These are phyloP conservation scores for Trichomalopsis sarcophagae DNA, from an alignment of 1,140 invertebrate species.

Conservation along the genomic window DNA sequence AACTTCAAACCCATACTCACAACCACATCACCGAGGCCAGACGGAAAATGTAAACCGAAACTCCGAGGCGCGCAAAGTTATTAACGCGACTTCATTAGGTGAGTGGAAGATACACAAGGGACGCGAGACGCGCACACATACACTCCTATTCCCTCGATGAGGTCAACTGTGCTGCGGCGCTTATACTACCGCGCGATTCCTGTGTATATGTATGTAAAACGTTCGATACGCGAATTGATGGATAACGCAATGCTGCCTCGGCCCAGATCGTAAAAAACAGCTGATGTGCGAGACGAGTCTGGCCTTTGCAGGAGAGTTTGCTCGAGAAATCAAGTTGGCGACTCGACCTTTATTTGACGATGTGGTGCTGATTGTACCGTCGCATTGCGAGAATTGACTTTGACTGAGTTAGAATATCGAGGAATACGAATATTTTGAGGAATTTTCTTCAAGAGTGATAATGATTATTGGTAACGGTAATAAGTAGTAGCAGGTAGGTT, in stretches of 20 bases:
- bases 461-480: too few relatives aligned
- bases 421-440: too few relatives aligned
- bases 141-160: slow-evolving; percentile 19
- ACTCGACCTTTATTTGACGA: too few relatives aligned
- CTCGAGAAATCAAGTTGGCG: not conserved
- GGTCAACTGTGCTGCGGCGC: not conserved
- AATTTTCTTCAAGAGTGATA: too few relatives aligned
- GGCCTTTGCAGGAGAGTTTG: not conserved
- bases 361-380: not conserved
- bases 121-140: not conserved
- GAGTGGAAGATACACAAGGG: slow-evolving; percentile 50
- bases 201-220: not conserved
- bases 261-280: slow-evolving; percentile 16
- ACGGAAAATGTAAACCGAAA: slow-evolving; percentile 27
- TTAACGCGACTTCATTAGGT: slow-evolving; percentile 49
- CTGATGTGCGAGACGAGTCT: not conserved
- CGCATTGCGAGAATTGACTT: too few relatives aligned
- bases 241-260: slow-evolving; percentile 9
- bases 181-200: too few relatives aligned
- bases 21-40: slow-evolving; percentile 23
- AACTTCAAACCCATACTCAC: not conserved
- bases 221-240: not conserved
- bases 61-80: slow-evolving; percentile 9
- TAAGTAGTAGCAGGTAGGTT: too few relatives aligned
- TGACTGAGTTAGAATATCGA: too few relatives aligned